Evolutionary conservation across 1,140 invertebrate species (phyloP).

Genomic region (Micrasema longulum): DNA sequence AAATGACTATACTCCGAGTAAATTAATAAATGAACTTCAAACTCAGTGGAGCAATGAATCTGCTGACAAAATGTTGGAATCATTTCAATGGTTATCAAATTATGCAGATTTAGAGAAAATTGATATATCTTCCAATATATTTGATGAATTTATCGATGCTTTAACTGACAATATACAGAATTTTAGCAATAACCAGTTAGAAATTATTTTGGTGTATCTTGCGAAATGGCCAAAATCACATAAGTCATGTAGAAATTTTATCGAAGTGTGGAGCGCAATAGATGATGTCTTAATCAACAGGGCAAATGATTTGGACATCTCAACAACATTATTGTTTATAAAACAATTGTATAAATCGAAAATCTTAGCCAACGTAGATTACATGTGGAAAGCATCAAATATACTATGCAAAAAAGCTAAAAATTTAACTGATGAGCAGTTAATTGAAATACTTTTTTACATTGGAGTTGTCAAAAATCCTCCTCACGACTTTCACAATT

Average conservation of each 20-base stretch:
- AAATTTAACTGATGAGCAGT: conserved; percentile 64
- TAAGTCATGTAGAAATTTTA: conserved; percentile 61
- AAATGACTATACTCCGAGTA: not conserved
- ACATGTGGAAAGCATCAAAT: conserved; percentile 56
- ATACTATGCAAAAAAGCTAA: conserved; percentile 57
- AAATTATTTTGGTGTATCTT: conserved; percentile 58
- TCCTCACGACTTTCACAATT: conserved; percentile 68
- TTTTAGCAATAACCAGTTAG: conserved; percentile 63
- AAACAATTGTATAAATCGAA: conserved; percentile 68
- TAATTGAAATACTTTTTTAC: conserved; percentile 70
- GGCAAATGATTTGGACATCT: conserved; percentile 58
- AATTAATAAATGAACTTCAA: conserved; percentile 3
- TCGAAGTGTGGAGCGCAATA: conserved; percentile 67
- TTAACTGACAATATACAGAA: conserved; percentile 61
- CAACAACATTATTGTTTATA: conserved; percentile 63
- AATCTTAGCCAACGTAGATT: conserved; percentile 60
- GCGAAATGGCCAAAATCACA: conserved; percentile 58
- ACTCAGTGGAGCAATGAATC: conserved; percentile 40
- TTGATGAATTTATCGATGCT: conserved; percentile 61
- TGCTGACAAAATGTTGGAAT: conserved; percentile 55
- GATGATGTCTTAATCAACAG: conserved; percentile 67
- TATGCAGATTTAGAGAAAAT: conserved; percentile 57
- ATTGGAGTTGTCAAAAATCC: conserved; percentile 64
- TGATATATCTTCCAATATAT: conserved; percentile 58
- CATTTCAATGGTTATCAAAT: conserved; percentile 60